Percentiles rank a stretch among this genome's conserved stretches.
Conservation (phyloP, 2,113 vertebrate species). For the Alaudala cheleensis region DNA sequence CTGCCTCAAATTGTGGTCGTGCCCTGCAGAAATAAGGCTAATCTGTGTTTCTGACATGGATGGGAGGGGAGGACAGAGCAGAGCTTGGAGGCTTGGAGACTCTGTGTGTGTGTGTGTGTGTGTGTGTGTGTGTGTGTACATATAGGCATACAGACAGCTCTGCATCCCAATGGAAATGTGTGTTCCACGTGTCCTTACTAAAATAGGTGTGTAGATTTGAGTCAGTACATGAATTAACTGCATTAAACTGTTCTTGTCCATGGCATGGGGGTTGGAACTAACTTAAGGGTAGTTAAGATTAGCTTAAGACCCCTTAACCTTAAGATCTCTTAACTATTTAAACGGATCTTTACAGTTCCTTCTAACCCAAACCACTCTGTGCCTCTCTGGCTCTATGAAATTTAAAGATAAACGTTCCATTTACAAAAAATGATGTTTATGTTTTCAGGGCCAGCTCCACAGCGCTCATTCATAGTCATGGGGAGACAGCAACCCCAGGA, state of each 20-base stretch:
- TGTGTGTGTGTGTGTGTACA: too few relatives aligned
- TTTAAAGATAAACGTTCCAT: background rate
- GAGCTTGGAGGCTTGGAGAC: background rate
- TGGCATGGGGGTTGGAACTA: background rate
- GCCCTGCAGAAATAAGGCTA: background rate
- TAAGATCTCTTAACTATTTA: background rate
- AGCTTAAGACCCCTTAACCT: background rate
- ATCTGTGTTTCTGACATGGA: background rate
- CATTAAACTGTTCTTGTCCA: background rate
- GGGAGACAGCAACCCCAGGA: background rate
- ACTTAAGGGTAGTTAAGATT: background rate
- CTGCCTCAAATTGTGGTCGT: background rate
- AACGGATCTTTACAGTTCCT: background rate
- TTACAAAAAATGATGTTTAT: accelerated
- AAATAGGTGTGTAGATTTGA: accelerated
- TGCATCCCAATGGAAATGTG: background rate
- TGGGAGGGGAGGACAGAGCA: background rate
- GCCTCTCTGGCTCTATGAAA: background rate
- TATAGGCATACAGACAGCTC: accelerated
- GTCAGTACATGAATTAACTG: background rate
- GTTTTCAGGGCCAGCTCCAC: background rate
- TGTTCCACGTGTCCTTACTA: too few relatives aligned
- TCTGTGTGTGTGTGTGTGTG: too few relatives aligned
- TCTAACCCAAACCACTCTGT: background rate
- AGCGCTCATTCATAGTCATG: background rate